phyloP scores from a whole-genome alignment of 2,797 vertebrate species.

The Catostomus latipinnis region DNA sequence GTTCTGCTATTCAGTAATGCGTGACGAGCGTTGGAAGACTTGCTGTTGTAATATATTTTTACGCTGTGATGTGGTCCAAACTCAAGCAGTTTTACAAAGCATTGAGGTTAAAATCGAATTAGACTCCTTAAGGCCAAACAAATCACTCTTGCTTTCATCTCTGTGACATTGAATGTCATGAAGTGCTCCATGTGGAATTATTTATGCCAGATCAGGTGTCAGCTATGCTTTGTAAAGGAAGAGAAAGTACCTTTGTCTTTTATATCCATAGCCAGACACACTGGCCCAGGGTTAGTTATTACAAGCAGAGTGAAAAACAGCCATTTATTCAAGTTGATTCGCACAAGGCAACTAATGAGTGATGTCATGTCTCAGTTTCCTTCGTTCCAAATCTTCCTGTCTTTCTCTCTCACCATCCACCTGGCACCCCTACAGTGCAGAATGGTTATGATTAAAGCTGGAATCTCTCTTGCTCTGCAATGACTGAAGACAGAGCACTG shows the following conservation, averaged over 20 bases:
- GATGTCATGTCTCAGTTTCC: not conserved
- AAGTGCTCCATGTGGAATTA: not conserved
- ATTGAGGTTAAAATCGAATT: not conserved
- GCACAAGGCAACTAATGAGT: not conserved
- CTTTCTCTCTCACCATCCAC: not conserved
- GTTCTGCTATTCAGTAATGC: not conserved
- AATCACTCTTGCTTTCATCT: slow-evolving; percentile 2
- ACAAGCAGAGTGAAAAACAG: not conserved
- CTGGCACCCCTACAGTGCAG: not conserved
- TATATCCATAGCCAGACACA: too few species aligned
- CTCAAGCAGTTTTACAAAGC: not conserved
- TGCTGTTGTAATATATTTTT: not conserved
- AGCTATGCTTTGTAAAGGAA: not conserved
- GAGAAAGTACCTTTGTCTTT: not conserved
- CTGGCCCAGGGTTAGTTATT: too few species aligned
- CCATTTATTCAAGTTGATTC: not conserved
- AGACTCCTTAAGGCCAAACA: not conserved
- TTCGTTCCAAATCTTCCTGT: not conserved
- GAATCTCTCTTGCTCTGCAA: not conserved
- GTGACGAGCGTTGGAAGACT: not conserved
- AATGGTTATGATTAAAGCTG: slow-evolving; percentile 6
- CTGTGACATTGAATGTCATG: not conserved
- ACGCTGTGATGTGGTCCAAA: not conserved
- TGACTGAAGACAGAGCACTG: slow-evolving; percentile 2
- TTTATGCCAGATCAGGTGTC: not conserved